Evolutionary conservation across 2,113 vertebrate genomes (phyloP).

Genomic region (Neopipo cinnamomea): DNA sequence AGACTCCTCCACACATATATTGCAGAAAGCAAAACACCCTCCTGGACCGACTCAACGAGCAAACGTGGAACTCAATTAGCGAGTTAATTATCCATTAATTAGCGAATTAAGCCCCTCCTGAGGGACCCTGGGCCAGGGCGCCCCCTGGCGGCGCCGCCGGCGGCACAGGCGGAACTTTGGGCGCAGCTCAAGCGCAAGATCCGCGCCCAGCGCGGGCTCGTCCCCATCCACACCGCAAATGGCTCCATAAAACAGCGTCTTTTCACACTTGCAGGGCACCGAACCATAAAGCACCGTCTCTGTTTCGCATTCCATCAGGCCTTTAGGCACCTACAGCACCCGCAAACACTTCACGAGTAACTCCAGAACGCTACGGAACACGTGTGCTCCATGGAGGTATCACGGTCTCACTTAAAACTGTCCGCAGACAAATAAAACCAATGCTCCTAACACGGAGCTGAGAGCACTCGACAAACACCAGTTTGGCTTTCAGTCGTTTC

Average conservation of each 20-base stretch:
- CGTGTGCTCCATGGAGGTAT: not conserved
- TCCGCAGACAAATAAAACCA: not conserved
- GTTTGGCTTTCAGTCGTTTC: not conserved
- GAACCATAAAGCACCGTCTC: not conserved
- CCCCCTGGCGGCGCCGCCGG: not conserved
- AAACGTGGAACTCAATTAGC: accelerated
- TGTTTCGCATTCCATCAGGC: not conserved
- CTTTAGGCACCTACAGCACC: not conserved
- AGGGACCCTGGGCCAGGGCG: not conserved
- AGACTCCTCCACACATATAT: accelerated
- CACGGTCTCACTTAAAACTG: not conserved
- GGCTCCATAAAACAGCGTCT: not conserved
- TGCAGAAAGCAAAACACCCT: not conserved
- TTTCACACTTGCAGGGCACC: not conserved
- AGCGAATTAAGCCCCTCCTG: not conserved
- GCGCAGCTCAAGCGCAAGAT: not conserved
- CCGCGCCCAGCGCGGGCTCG: not conserved
- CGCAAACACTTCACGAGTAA: not conserved
- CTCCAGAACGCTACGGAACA: not conserved
- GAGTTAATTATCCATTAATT: not conserved
- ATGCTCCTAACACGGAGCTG: not conserved
- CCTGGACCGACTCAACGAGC: not conserved
- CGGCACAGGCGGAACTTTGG: not conserved
- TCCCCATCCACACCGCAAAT: not conserved
- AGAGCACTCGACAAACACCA: not conserved